phyloP scores from a whole-genome alignment of 1,140 invertebrate species.

The Drosophila eugracilis region DNA sequence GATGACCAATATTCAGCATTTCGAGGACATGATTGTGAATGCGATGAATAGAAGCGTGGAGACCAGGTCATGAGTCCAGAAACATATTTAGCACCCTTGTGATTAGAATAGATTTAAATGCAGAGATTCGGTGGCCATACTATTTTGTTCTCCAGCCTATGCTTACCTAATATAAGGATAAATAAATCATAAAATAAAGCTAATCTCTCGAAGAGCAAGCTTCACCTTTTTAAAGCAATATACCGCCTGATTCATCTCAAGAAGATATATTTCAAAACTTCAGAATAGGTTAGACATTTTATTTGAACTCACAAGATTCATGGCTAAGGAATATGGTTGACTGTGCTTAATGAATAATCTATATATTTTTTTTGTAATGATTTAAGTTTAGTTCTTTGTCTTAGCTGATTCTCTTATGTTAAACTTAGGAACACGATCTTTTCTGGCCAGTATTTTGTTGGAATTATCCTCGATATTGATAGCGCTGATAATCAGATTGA shows the following conservation, averaged over 20 bases:
- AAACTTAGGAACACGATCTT: constrained; percentile 82
- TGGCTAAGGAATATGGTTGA: too few species aligned
- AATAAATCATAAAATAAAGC: constrained; percentile 11
- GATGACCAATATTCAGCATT: constrained; percentile 69
- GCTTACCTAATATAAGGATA: constrained; percentile 2
- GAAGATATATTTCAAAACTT: not conserved
- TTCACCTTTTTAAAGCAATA: not conserved
- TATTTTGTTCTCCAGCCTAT: not conserved
- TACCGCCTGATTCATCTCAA: too few species aligned
- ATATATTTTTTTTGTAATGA: too few species aligned
- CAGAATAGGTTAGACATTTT: not conserved
- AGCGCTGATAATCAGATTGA: constrained; percentile 86
- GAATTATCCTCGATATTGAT: constrained; percentile 85
- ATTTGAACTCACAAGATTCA: too few species aligned
- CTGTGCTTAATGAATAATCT: too few species aligned
- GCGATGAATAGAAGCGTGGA: constrained; percentile 38
- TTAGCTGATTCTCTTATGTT: constrained; percentile 82
- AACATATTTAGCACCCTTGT: not conserved
- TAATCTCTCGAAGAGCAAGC: constrained; percentile 3
- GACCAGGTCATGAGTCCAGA: constrained; percentile 29
- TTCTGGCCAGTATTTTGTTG: constrained; percentile 79
- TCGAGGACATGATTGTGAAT: constrained; percentile 33
- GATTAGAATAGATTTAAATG: constrained; percentile 9
- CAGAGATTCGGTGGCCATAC: constrained; percentile 4
- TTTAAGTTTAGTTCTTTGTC: constrained; percentile 70